Evolutionary conservation across 2,888 invertebrate genomes (phyloP), one percentile per base, ranked within the genome.

Genomic region (Salticus scenicus): DNA sequence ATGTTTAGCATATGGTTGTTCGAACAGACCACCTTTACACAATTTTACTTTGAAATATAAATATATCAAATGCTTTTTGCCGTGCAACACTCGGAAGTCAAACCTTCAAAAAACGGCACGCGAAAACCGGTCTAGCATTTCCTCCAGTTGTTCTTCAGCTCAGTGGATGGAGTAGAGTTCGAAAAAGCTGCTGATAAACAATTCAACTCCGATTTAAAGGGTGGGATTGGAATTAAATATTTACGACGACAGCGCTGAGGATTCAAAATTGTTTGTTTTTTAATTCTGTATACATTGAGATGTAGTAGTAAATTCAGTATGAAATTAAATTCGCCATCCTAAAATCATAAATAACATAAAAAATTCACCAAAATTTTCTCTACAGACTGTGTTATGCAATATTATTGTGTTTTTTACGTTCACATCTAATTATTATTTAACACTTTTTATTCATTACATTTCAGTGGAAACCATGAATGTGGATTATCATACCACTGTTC

Each of bases 401-500:
- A 24, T 57, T 2, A n/a, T n/a, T n/a, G n/a, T n/a, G n/a, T n/a
- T n/a, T n/a, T n/a, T n/a, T n/a, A n/a, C n/a, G n/a, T n/a, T n/a
- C n/a, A n/a, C n/a, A n/a, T n/a, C 2, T 57, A n/a, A 24, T 24
- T 5, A 57, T 17, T 24, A 5, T 5, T 10, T 57, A 57, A 24
- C 4, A 12, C 20, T 24, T 17, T 5, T 57, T 57, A 5, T 17
- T 24, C 20, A n/a, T 17, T 24, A 24, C 24, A 57, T 24, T 57
- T 57, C 20, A 17, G 4, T 24, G 24, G 20, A 57, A 24, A 57
- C 8, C 1, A 57, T 67, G 24, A 67, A 31, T 7, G 67, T 77
- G 77, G 83, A 84, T 84, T 77, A 72, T 5, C 33, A 30, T 31
- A 57, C 73, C n/a, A 63, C 69, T 24, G 74, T 87, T 31, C 79